Percentiles rank a stretch among this genome's conserved stretches.
Evolutionary conservation across 2,113 vertebrate genomes (phyloP).

Genomic region (Cyphomyrus discorhynchus): DNA sequence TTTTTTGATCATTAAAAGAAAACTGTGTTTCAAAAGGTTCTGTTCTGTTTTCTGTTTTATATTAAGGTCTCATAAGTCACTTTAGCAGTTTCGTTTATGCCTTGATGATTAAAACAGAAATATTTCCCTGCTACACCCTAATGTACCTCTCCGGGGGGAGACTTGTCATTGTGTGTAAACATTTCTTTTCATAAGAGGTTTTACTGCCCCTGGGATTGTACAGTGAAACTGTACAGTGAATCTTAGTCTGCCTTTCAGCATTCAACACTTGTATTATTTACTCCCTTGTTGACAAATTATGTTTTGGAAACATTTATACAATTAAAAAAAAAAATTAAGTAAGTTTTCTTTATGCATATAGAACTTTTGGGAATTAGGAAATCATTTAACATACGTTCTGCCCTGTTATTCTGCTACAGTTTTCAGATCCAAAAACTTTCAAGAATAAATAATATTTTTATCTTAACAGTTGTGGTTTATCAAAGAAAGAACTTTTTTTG

Average conservation of each 20-base stretch:
- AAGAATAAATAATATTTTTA: neutral
- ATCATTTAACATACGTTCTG: neutral
- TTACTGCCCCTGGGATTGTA: neutral
- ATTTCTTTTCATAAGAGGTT: neutral
- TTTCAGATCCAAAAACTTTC: neutral
- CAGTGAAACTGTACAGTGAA: neutral
- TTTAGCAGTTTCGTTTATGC: conserved; percentile 3
- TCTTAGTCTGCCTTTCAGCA: neutral
- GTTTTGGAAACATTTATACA: neutral
- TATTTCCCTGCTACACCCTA: neutral
- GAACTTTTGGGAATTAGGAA: neutral
- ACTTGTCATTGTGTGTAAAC: neutral
- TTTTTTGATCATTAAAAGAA: conserved; percentile 9
- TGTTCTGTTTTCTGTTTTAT: neutral
- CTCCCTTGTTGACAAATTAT: neutral
- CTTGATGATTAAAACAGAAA: conserved; percentile 11
- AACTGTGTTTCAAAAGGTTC: neutral
- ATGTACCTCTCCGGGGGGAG: neutral
- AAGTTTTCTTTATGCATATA: neutral
- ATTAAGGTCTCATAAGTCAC: neutral
- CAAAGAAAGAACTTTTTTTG: neutral
- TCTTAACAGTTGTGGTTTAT: conserved; percentile 1
- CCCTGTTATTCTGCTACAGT: neutral
- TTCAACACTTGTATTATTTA: neutral
- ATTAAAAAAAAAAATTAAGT: neutral